phyloP scores from a whole-genome alignment of 2,113 vertebrate species.

The Alethe castanea region DNA sequence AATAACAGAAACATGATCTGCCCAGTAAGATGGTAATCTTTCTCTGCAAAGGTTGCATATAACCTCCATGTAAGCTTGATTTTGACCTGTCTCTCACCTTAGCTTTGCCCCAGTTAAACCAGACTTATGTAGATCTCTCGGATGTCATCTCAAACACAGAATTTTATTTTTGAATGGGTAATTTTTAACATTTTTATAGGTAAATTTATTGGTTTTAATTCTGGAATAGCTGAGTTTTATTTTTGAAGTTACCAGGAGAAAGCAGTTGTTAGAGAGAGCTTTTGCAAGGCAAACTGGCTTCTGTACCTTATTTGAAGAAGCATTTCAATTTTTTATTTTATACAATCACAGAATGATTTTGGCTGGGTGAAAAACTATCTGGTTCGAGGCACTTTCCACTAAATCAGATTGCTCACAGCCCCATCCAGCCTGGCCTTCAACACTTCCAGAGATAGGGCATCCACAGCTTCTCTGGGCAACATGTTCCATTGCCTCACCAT shows the following conservation, averaged over 20 bases:
- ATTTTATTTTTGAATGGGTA: not conserved
- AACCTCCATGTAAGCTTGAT: not conserved
- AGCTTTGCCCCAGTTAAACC: not conserved
- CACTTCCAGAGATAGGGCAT: not conserved
- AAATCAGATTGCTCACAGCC: not conserved
- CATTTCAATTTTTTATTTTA: not conserved
- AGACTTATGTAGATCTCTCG: not conserved
- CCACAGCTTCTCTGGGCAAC: not conserved
- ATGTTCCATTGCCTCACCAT: not conserved
- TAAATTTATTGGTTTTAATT: not conserved
- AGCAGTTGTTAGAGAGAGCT: not conserved
- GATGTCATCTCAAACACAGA: not conserved
- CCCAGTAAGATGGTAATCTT: not conserved
- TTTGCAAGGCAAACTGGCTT: not conserved
- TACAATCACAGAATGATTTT: not conserved
- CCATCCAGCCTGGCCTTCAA: not conserved
- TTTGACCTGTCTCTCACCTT: conserved; percentile 19
- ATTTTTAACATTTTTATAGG: not conserved
- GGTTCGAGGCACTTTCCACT: not conserved
- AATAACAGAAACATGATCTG: conserved; percentile 10
- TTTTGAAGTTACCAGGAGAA: not conserved
- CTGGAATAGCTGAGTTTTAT: not conserved
- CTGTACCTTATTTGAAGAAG: not conserved
- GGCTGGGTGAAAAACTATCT: not conserved
- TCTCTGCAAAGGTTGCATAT: not conserved